Conservation (phyloP, 2,888 invertebrate genomes). For the Ctena decussata region DNA sequence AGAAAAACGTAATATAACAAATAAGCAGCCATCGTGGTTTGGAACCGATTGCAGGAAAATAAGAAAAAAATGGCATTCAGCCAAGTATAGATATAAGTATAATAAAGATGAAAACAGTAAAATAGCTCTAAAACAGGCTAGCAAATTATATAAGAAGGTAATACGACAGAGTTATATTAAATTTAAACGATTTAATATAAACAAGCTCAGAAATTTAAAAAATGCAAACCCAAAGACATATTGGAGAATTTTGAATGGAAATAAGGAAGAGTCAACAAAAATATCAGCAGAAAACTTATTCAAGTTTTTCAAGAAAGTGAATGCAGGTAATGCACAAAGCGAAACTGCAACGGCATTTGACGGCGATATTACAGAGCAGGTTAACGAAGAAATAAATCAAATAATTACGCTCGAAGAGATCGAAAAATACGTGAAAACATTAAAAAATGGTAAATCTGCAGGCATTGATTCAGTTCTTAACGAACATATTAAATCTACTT, state of each 20-base stretch:
- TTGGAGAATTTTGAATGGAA: background rate
- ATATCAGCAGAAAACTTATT: background rate
- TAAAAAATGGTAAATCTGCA: background rate
- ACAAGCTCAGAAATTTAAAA: background rate
- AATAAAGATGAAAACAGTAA: too few species aligned
- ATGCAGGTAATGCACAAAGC: background rate
- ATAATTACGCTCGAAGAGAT: background rate
- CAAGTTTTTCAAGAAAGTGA: background rate
- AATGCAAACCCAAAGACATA: background rate
- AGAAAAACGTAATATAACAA: too few species aligned
- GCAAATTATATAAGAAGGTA: background rate
- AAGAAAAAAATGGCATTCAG: too few species aligned
- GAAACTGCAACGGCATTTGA: background rate
- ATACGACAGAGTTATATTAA: background rate
- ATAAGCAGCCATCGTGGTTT: too few species aligned
- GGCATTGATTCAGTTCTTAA: background rate
- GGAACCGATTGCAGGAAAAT: too few species aligned
- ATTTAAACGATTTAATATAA: background rate
- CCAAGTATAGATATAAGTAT: too few species aligned
- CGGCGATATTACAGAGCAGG: background rate
- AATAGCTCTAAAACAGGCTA: background rate
- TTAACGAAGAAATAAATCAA: background rate
- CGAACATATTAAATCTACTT: background rate
- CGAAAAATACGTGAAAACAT: background rate
- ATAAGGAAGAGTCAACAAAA: background rate